phyloP scores from a whole-genome alignment of 1,140 invertebrate genomes.

The Drosophila asahinai region DNA sequence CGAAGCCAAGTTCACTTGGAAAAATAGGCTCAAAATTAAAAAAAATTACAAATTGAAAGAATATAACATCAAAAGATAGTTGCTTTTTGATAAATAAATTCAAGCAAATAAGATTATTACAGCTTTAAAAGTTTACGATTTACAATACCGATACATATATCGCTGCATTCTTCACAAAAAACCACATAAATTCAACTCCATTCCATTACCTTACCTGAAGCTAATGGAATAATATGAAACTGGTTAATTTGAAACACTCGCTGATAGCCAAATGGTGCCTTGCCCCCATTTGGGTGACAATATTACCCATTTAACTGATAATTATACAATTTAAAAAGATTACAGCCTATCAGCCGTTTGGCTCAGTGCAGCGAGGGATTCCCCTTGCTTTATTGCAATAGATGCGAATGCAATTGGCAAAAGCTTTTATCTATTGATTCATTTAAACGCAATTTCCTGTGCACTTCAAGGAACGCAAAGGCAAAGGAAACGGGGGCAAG shows the following conservation, averaged over 20 bases:
- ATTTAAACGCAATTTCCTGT: conserved; percentile 75
- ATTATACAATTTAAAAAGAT: conserved; percentile 21
- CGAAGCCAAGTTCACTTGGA: conserved; percentile 17
- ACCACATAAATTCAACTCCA: background rate
- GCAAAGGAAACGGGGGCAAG: background rate
- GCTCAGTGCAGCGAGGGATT: conserved; percentile 19
- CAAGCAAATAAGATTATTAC: too few species aligned
- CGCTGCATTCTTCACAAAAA: background rate
- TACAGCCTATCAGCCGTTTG: background rate
- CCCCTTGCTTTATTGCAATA: conserved; percentile 27
- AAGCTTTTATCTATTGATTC: conserved; percentile 79
- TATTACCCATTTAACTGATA: conserved; percentile 16
- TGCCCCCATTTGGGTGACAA: conserved; percentile 1
- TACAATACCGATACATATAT: background rate
- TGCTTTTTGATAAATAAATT: too few species aligned
- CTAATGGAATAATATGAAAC: background rate
- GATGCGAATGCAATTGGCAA: conserved; percentile 72
- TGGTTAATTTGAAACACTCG: background rate
- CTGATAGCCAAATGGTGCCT: background rate
- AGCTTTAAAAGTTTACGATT: background rate
- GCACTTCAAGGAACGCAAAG: conserved; percentile 21
- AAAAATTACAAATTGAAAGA: background rate
- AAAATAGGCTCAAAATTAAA: background rate
- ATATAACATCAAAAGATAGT: background rate
- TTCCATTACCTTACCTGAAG: background rate